Conservation (phyloP, 2,797 vertebrate genomes). For the Anas acuta region DNA sequence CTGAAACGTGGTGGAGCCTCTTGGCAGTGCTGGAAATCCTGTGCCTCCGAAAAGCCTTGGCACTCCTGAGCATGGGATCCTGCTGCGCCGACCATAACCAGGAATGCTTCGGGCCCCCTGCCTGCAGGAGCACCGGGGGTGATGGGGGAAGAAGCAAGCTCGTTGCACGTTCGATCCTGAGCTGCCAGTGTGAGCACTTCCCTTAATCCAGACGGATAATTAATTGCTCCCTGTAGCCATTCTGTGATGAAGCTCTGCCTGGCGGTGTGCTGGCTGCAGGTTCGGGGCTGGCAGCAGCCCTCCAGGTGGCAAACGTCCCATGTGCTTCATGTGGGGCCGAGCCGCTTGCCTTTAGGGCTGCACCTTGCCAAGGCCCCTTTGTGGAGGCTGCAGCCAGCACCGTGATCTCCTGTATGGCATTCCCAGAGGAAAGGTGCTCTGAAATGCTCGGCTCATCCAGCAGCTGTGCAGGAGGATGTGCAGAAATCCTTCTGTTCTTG, state of each 20-base stretch:
- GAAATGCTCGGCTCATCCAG: background rate
- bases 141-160: background rate
- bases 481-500: background rate
- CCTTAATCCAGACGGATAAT: background rate
- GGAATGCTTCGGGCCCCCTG: fast-evolving
- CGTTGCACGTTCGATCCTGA: fast-evolving
- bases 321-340: background rate
- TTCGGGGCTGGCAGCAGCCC: background rate
- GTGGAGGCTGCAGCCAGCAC: fast-evolving
- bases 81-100: background rate
- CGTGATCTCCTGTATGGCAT: background rate
- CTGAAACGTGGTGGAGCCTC: background rate
- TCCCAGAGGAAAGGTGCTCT: background rate
- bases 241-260: background rate
- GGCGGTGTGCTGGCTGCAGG: background rate
- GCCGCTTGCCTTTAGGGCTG: background rate
- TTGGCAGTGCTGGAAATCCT: background rate
- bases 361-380: background rate
- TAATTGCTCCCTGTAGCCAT: background rate
- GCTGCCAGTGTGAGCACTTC: background rate
- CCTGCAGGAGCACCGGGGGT: background rate
- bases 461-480: background rate
- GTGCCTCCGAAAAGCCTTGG: no score
- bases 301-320: background rate
- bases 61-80: background rate